These are phyloP conservation scores for Camponotus floridanus DNA, from an alignment of 1,140 invertebrate species.

Conservation along the genomic window DNA sequence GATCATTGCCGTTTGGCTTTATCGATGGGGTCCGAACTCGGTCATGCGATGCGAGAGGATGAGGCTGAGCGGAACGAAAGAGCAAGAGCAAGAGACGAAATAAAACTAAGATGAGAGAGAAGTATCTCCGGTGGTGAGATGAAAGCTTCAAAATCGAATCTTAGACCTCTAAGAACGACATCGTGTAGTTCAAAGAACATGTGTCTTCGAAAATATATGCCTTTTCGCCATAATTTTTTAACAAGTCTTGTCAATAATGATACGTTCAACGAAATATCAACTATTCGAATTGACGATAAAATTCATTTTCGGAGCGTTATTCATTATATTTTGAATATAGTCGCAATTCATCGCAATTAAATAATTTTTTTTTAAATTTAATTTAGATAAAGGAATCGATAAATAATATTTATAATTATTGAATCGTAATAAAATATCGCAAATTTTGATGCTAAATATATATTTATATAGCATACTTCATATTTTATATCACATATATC, in stretches of 20 bases:
- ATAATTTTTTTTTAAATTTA: neutral
- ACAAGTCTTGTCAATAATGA: slow-evolving; percentile 14
- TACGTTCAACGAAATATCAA: neutral
- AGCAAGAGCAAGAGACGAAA: slow-evolving; percentile 5
- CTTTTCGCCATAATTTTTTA: slow-evolving; percentile 32
- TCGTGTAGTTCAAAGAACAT: slow-evolving; percentile 67
- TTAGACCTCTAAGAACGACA: slow-evolving; percentile 48
- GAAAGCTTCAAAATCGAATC: slow-evolving; percentile 66
- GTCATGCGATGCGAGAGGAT: neutral
- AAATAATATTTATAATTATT: neutral
- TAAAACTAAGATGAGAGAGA: slow-evolving; percentile 25
- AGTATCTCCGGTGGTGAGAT: slow-evolving; percentile 8
- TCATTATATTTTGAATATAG: neutral
- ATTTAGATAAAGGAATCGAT: too few relatives aligned
- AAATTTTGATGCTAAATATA: neutral
- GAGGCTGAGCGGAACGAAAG: slow-evolving; percentile 2
- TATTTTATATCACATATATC: neutral
- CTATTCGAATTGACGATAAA: neutral
- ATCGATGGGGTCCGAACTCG: neutral
- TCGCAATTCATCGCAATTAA: neutral
- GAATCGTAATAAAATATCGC: neutral
- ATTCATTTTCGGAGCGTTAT: neutral
- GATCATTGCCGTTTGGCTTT: slow-evolving; percentile 43
- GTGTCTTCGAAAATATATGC: slow-evolving; percentile 46
- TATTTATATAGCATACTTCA: too few relatives aligned